phyloP scores from a whole-genome alignment of 2,888 invertebrate species.

The Pandemis heparana region DNA sequence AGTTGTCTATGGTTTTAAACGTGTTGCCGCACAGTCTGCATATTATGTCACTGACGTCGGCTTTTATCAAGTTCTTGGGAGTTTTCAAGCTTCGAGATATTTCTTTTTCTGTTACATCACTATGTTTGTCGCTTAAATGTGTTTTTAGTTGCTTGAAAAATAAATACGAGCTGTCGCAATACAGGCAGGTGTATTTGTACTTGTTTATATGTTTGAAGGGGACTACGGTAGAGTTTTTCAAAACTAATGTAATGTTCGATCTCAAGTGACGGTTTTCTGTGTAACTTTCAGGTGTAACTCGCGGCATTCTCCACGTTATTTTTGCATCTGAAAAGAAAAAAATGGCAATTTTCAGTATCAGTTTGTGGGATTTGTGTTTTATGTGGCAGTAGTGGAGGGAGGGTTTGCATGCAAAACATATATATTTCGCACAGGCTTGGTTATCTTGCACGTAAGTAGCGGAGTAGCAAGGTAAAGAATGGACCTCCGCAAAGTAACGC shows the following conservation, averaged over 20 bases:
- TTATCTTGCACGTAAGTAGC: too few species aligned
- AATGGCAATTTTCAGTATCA: not conserved
- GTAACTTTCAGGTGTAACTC: constrained; percentile 41
- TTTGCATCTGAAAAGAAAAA: constrained; percentile 14
- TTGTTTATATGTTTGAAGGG: constrained; percentile 47
- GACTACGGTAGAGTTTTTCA: constrained; percentile 46
- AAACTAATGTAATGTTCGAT: constrained; percentile 45
- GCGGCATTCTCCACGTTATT: constrained; percentile 17
- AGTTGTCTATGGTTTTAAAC: constrained; percentile 47
- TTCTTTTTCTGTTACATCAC: constrained; percentile 35
- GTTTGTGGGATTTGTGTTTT: too few species aligned
- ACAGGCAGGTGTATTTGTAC: constrained; percentile 49
- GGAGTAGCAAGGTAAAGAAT: too few species aligned
- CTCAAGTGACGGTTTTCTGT: constrained; percentile 44
- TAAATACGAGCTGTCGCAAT: constrained; percentile 47
- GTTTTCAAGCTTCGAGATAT: constrained; percentile 45
- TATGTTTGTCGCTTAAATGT: constrained; percentile 39
- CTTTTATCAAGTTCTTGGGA: constrained; percentile 51
- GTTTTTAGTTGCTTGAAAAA: constrained; percentile 45
- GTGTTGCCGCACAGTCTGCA: constrained; percentile 48
- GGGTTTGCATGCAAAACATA: too few species aligned
- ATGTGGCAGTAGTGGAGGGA: too few species aligned
- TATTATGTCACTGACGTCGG: constrained; percentile 50
- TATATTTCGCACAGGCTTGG: too few species aligned
- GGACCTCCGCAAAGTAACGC: too few species aligned